Percentiles rank a stretch among this genome's conserved stretches.
phyloP scores from a whole-genome alignment of 1,140 invertebrate species.

The Scylla paramamosain region DNA sequence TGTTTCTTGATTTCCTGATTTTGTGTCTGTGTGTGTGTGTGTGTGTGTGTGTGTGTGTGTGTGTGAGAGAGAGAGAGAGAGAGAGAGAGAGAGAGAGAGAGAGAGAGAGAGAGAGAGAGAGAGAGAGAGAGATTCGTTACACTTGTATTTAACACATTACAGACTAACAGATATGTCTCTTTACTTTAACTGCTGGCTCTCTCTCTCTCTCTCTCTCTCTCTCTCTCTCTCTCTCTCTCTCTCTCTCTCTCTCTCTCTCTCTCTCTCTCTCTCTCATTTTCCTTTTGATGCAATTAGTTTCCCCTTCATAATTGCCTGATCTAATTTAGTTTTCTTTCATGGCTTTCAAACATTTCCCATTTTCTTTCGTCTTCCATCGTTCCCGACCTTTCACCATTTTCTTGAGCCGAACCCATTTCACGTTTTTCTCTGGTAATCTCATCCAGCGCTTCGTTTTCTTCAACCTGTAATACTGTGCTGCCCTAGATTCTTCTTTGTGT shows the following conservation, averaged over 20 bases:
- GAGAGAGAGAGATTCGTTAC: too few species aligned
- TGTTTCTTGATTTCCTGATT: too few species aligned
- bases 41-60: too few species aligned
- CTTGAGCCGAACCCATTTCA: neutral
- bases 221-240: conserved; percentile 6
- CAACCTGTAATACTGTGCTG: neutral
- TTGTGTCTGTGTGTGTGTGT: too few species aligned
- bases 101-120: too few species aligned
- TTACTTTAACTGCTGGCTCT: neutral
- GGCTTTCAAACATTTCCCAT: neutral
- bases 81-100: too few species aligned
- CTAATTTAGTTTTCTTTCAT: conserved; percentile 25
- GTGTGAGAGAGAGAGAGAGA: too few species aligned
- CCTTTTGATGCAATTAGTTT: conserved; percentile 23
- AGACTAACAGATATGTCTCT: too few species aligned
- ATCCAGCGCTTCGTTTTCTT: conserved; percentile 3
- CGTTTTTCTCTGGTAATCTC: neutral
- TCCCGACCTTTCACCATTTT: neutral
- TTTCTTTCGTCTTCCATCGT: neutral
- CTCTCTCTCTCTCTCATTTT: conserved; percentile 22
- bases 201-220: conserved; percentile 9
- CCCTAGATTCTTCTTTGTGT: neutral
- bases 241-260: conserved; percentile 7
- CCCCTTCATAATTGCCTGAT: conserved; percentile 22
- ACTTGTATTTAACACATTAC: too few species aligned